phyloP scores from a whole-genome alignment of 2,113 vertebrate genomes.

The Pogona vitticeps region DNA sequence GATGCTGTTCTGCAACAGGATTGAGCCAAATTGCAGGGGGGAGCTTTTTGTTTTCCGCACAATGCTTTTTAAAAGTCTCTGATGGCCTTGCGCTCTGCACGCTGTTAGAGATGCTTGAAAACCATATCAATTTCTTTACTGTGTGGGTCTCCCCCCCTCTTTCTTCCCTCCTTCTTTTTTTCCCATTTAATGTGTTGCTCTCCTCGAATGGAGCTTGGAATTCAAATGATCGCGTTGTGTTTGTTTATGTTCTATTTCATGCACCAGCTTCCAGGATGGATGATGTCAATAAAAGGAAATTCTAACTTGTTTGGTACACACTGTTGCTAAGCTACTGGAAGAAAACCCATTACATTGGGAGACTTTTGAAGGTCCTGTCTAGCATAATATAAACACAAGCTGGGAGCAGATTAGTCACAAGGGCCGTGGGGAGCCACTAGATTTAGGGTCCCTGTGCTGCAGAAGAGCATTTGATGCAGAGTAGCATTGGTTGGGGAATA shows the following conservation, averaged over 20 bases:
- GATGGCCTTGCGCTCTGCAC: background rate
- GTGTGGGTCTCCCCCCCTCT: background rate
- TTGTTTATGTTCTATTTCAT: conserved; percentile 47
- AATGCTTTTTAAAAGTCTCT: conserved; percentile 34
- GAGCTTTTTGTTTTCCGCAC: background rate
- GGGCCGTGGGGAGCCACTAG: background rate
- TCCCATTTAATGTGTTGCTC: conserved; percentile 38
- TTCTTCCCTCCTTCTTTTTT: background rate
- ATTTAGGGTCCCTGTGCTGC: background rate
- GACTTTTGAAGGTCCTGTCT: background rate
- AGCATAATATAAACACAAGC: background rate
- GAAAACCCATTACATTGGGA: conserved; percentile 8
- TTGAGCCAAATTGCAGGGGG: background rate
- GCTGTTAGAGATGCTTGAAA: conserved; percentile 38
- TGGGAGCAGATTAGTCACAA: background rate
- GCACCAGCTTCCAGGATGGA: conserved; percentile 33
- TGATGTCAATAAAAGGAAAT: background rate
- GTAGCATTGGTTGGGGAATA: background rate
- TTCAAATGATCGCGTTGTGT: conserved; percentile 10
- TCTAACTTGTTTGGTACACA: conserved; percentile 49
- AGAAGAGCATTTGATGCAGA: background rate
- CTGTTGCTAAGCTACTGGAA: conserved; percentile 35
- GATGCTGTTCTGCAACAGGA: background rate
- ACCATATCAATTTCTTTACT: background rate
- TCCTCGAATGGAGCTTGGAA: conserved; percentile 42